Base-by-base conservation (phyloP, 1,140 invertebrate genomes). In the Tetragonula clypearis region DNA sequence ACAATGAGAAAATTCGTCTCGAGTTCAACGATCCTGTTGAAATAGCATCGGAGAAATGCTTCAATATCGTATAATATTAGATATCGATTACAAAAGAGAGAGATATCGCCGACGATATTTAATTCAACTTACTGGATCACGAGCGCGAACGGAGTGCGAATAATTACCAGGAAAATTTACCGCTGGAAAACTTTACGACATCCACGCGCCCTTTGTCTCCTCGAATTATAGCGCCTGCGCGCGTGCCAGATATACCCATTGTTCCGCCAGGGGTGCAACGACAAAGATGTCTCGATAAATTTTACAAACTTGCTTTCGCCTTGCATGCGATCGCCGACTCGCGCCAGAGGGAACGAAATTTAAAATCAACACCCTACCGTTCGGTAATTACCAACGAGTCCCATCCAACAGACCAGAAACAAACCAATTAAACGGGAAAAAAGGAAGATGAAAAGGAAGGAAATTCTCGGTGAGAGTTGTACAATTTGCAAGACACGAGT, bases 211-310 rank as follows among this genome's bases (percentile, higher is more conserved):
- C 74, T n/a, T 79, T 79, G 68, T 84, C 79, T 65, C 30, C 30
- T 26, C 41, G 49, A 84, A 65, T 79, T 84, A 84, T 62, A 60
- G 49, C 82, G 82, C 72, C 76, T 72, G 76, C 55, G n/a, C 53
- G 26, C 66, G 19, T 30, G 66, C 66, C 68, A 30, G 26, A 73
- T 72, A 79, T n/a, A 11, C 41, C 68, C 58, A 62, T 84, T 84
- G 82, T 84, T 84, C 21, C 66, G 23, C 5, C 0, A 1, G 35
- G 76, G 76, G 68, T 79, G 68, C 49, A 79, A 84, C 76, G 68
- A 69, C 73, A 35, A 41, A 79, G 58, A 49, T 72, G 60, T 60
- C 41, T 58, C 23, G 17, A 62, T 79, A 84, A 84, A 84, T 84
- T 79, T 79, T 56, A 62, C 41, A 79, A 69, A 56, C 82, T 79